Base-by-base conservation (phyloP, 2,888 invertebrate genomes). In the Thymelicus lineola region DNA sequence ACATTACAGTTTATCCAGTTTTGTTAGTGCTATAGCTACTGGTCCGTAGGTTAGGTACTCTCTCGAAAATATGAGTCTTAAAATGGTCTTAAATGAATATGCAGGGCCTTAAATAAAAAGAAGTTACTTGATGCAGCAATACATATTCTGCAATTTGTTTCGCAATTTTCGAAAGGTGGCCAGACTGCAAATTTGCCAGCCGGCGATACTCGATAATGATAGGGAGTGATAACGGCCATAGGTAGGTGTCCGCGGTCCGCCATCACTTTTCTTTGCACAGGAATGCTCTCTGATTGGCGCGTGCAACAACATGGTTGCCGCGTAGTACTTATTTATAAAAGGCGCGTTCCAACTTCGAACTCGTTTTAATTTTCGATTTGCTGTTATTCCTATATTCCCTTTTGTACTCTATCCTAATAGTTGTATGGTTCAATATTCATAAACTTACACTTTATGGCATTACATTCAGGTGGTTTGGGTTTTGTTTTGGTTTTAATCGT, bases 251-350 rank as follows among this genome's bases (percentile, higher is more conserved):
- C 87, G 90, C 93, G 82, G 82, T 78, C 86, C 87, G 90, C 93
- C 93, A 92, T 93, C 78, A 74, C 84, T 76, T 80, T 83, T 78
- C 73, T 74, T 74, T 73, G 74, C 75, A 73, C 75, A 76, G 76
- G 79, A 79, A 75, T 81, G 84, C 77, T 77, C 76, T 80, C 81
- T 87, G 86, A 93, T 93, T 93, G 93, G 93, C 78, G 78, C 76
- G 74, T 75, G 70, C 74, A 72, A 75, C 85, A 92, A 92, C 81
- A 93, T 93, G 93, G 93, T 87, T 82, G 88, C 85, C 85, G 81
- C 74, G 66, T 72, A 63, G 63, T 79, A 79, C 79, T 80, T 79
- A 79, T 80, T 80, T 79, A 78, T 80, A 79, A 79, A 78, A 78
- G 80, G 76, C 73, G 77, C 74, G 77, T 73, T 74, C 72, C 70